phyloP scores from a whole-genome alignment of 2,888 invertebrate genomes.

The Sericinus montela region DNA sequence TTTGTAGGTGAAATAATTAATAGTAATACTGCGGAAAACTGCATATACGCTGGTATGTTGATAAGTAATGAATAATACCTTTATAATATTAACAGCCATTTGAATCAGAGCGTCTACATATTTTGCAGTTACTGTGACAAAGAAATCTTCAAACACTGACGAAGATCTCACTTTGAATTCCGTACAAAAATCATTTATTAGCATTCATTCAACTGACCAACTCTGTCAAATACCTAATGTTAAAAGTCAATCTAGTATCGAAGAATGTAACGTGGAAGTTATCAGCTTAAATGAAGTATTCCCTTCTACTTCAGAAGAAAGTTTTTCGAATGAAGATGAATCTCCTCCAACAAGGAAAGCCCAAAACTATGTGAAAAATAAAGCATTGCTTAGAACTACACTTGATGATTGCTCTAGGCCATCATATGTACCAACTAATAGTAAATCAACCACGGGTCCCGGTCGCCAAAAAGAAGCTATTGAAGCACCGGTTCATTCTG shows the following conservation, averaged over 20 bases:
- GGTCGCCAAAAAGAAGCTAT: conserved; percentile 44
- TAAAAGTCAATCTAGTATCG: conserved; percentile 44
- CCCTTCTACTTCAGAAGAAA: conserved; percentile 72
- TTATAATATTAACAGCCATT: too few species aligned
- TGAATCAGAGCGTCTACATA: background rate
- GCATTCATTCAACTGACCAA: conserved; percentile 73
- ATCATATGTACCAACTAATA: conserved; percentile 59
- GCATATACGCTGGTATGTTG: conserved; percentile 62
- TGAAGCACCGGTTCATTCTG: conserved; percentile 57
- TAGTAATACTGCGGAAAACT: conserved; percentile 49
- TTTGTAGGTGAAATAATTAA: conserved; percentile 51
- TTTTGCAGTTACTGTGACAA: conserved; percentile 64
- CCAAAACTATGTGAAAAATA: conserved; percentile 41
- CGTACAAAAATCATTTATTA: conserved; percentile 68
- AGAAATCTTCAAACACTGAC: conserved; percentile 49
- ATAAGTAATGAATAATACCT: background rate
- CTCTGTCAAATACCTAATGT: conserved; percentile 56
- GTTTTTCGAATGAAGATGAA: conserved; percentile 63
- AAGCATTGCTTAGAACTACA: conserved; percentile 34
- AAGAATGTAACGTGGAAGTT: conserved; percentile 68
- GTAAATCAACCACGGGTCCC: conserved; percentile 62
- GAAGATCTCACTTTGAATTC: conserved; percentile 39
- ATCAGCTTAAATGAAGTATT: conserved; percentile 68
- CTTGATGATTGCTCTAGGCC: conserved; percentile 43
- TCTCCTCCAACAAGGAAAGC: conserved; percentile 44